Base-by-base conservation (phyloP, 23 tunicate species). In the Halocynthia aurantium region DNA sequence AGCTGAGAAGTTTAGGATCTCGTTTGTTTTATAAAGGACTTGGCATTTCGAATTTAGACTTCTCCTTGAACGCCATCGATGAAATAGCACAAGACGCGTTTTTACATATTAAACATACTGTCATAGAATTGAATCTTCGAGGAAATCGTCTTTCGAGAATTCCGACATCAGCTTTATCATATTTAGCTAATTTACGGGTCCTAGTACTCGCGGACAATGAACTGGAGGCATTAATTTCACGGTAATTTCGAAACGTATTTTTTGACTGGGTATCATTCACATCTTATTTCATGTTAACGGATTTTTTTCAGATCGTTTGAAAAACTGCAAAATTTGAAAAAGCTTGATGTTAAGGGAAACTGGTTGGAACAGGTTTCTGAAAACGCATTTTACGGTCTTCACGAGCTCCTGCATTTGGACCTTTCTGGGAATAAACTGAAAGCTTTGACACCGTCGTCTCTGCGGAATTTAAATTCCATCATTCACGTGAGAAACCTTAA, bases 21-120 rank as follows among this genome's bases (percentile, higher is more conserved):
- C 22, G 70, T 9, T 20, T 65, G 9, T 65, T 11, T 65, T 65
- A 65, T 49, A 65, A 65, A 65, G 70, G 70, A 20, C 70, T 65
- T 49, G 49, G 19, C 19, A 65, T 65, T 1, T 20, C 15, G 9
- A 65, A 65, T 40, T 65, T 65, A 15, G 70, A 65, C 19, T 15
- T 65, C 10, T 65, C 70, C 31, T 65, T 49, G 10, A 65, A 65
- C 70, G 70, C 70, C 6, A 10, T 65, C 10, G 9, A 40, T 10
- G 70, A 65, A 40, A 15, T 65, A 9, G 70, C 70, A 0, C 49
- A 65, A 9, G 70, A 65, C 19, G 70, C 70, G 31, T 65, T 65
- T 65, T 15, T 15, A 11, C 22, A 65, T 49, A 15, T 65, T 5
- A 65, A 49, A 2, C 70, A 65, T 15, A 65, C 70, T 8, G 22